Base-by-base conservation (phyloP, 1,140 invertebrate species). In the Drosophila virilis region DNA sequence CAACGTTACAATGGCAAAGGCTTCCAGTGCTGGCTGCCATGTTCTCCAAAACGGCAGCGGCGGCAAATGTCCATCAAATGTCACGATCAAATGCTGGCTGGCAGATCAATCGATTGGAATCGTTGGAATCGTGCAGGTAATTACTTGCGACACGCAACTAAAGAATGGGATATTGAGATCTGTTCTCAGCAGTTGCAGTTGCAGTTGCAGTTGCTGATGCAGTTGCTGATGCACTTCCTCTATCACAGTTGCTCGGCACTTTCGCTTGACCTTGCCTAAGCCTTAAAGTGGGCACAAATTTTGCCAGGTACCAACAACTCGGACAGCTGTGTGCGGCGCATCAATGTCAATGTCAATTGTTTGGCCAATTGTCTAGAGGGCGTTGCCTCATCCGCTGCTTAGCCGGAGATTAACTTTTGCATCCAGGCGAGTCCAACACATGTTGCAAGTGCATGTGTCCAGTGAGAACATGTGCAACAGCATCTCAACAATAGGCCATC, bases 61-160 rank as follows among this genome's bases (percentile, higher is more conserved):
- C 83, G 76, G 83, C 83, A 86, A 88, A 88, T 73, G 83, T 86
- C 83, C 70, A 86, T 86, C 83, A 86, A 86, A 78, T 86, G 83
- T 86, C 83, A 86, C 83, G 83, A 86, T 86, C 83, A 75, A 78
- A 78, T 77, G 81, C 59, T 74, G 77, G 72, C 77, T 73, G 71
- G 78, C 82, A 86, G 81, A 85, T 85, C 81, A 85, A 85, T 88
- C 76, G 83, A 66, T 48, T 66, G 71, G 37, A 66, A 74, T 79
- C 72, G 46, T 71, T 28, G 22, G 22, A 28, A 28, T 28, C 22
- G 76, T 69, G 64, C 22, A 46, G 50, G 48, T 86, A 86, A 86
- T 86, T 86, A 78, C 83, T 43, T 42, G 65, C 71, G 77, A 48
- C 83, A 86, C 83, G 83, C 83, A 86, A 86, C 38, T 57, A 59